phyloP scores from a whole-genome alignment of 2,888 invertebrate genomes.

The Agrochola macilenta region DNA sequence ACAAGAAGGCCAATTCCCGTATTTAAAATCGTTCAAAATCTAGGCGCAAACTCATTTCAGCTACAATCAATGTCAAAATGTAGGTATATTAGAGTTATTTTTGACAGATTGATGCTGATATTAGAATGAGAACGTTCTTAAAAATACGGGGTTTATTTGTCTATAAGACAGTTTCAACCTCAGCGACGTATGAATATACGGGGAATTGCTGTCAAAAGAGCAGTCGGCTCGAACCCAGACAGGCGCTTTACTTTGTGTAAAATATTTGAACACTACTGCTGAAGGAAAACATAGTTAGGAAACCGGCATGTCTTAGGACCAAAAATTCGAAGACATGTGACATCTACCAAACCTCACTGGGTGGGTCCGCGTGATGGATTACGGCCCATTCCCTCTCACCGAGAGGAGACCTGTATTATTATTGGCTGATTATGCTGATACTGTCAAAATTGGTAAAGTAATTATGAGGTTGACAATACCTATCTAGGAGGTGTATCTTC shows the following conservation, averaged over 20 bases:
- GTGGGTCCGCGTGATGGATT: no score
- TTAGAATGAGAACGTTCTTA: neutral
- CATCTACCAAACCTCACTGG: no score
- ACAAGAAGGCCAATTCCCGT: neutral
- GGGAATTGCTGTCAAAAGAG: neutral
- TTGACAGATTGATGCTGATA: neutral
- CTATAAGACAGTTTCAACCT: neutral
- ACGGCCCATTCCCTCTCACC: no score
- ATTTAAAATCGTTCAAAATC: neutral
- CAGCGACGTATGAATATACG: neutral
- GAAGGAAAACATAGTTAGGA: no score
- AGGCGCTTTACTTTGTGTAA: no score
- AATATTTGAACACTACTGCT: no score
- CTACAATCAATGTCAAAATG: neutral
- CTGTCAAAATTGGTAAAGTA: neutral
- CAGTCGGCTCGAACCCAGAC: no score
- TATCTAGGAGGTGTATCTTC: conserved; percentile 18
- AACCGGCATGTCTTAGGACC: no score
- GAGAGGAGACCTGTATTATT: neutral
- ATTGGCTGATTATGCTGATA: neutral
- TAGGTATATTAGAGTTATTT: neutral
- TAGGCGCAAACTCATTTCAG: neutral
- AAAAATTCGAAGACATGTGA: no score
- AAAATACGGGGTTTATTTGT: no score
- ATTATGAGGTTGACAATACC: neutral